These are phyloP conservation scores for Cecropterus lyciades DNA, from an alignment of 1,140 invertebrate species.

Conservation along the genomic window DNA sequence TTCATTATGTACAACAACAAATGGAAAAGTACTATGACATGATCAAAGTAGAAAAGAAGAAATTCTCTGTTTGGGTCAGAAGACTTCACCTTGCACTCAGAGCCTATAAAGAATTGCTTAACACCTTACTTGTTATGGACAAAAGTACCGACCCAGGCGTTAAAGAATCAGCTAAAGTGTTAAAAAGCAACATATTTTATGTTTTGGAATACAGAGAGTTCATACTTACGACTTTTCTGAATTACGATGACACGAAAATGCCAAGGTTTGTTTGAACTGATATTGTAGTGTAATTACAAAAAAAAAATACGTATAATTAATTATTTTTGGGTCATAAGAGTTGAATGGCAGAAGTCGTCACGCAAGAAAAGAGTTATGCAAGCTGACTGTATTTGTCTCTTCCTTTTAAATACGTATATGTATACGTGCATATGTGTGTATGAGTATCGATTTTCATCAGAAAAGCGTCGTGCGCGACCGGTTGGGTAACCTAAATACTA, in stretches of 20 bases:
- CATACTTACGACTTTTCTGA: slow-evolving; percentile 90
- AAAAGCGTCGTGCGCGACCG: no score
- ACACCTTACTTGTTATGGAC: slow-evolving; percentile 93
- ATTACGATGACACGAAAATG: slow-evolving; percentile 94
- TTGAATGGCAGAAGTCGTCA: no score
- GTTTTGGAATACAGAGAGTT: slow-evolving; percentile 97
- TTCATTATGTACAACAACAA: slow-evolving; percentile 97
- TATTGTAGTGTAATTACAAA: no score
- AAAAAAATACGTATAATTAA: no score
- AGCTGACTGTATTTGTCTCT: no score
- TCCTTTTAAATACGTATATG: no score
- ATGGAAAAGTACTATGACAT: slow-evolving; percentile 96
- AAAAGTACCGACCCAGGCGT: slow-evolving; percentile 87
- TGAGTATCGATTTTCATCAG: no score
- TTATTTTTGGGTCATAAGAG: no score
- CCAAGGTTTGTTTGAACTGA: slow-evolving; percentile 89
- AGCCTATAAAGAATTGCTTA: slow-evolving; percentile 88
- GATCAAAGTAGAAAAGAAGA: slow-evolving; percentile 94
- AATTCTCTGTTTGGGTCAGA: slow-evolving; percentile 91
- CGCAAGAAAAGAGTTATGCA: no score
- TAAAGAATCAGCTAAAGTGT: slow-evolving; percentile 91
- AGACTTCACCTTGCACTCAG: slow-evolving; percentile 91
- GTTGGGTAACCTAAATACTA: no score
- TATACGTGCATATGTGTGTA: no score
- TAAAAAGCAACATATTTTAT: slow-evolving; percentile 97